Base-by-base conservation (phyloP, 2,888 invertebrate species). In the Chaetogeoica ovagalla region DNA sequence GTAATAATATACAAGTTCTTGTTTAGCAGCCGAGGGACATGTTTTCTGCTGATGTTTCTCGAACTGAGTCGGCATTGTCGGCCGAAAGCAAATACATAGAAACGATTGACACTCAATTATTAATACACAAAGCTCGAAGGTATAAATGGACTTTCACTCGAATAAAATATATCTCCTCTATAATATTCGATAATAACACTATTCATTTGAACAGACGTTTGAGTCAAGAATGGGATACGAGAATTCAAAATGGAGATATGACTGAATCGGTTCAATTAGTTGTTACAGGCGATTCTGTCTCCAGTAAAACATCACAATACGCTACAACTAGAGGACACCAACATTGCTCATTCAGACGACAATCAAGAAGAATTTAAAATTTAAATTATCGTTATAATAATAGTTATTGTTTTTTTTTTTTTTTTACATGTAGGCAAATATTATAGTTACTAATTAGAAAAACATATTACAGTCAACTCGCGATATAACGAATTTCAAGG, bases 311-410 rank as follows among this genome's bases (percentile, higher is more conserved):
- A 30, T 57, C 75, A 55, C 79, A 77, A 55, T 71, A 70, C 21
- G 70, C 63, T 23, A 63, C 63, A 6, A 71, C 52, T 43, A 37
- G 71, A 57, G 79, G 79, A 57, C 63, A 79, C 43, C 79, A 71
- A 30, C 79, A 79, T 71, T 79, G 79, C 63, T 71, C 71, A 71
- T 79, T 71, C 55, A 71, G 70, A 79, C 57, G 79, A 79, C 79
- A 79, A 71, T 71, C 79, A 65, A 70, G 70, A 71, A 79, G 79
- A 71, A 63, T 71, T 79, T 79, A 71, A 70, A 43, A 75, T 65
- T 74, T 39, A 37, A 37, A 30, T 57, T 57, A 63, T 37, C 23
- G 8, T 39, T 74, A 65, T 8, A n/a, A 65, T n/a, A 55, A 39
- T 23, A 63, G 65, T 65, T 23, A 66, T 11, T 65, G 21, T 39